phyloP scores from a whole-genome alignment of 1,140 invertebrate species.

The Plectus sambesii region DNA sequence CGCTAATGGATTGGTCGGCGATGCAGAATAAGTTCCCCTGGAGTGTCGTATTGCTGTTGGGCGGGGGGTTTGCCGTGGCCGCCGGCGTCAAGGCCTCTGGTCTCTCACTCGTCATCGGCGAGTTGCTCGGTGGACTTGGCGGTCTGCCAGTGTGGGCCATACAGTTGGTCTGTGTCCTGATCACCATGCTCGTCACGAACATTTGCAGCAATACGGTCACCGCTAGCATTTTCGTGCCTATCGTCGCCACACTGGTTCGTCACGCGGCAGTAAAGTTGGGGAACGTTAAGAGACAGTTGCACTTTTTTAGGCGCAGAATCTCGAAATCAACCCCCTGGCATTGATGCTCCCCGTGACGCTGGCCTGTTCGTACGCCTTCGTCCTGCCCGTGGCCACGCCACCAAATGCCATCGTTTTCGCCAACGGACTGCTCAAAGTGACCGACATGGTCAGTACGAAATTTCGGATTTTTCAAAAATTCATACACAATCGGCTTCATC shows the following conservation, averaged over 20 bases:
- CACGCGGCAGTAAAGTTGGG: too few species aligned
- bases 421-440: conserved; percentile 46
- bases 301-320: too few species aligned
- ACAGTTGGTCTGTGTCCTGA: conserved; percentile 40
- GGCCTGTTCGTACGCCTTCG: conserved; percentile 62
- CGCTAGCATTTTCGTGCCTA: conserved; percentile 49
- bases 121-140: conserved; percentile 34
- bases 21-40: conserved; percentile 48
- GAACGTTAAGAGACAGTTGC: too few species aligned
- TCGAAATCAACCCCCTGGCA: conserved; percentile 62
- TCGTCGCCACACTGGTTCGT: conserved; percentile 24
- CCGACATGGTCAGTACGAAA: conserved; percentile 46
- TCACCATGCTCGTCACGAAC: conserved; percentile 48
- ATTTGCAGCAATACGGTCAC: conserved; percentile 51
- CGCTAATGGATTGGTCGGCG: conserved; percentile 46
- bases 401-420: conserved; percentile 81
- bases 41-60: conserved; percentile 49
- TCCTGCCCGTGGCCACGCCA: conserved; percentile 69
- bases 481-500: neutral
- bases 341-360: conserved; percentile 70
- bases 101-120: conserved; percentile 27
- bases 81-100: conserved; percentile 43
- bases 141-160: conserved; percentile 39
- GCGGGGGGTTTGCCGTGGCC: conserved; percentile 51
- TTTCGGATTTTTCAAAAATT: conserved; percentile 2